Percentiles rank a stretch among this genome's conserved stretches.
phyloP scores from a whole-genome alignment of 2,113 vertebrate genomes.

The Sinocyclocheilus anophthalmus region DNA sequence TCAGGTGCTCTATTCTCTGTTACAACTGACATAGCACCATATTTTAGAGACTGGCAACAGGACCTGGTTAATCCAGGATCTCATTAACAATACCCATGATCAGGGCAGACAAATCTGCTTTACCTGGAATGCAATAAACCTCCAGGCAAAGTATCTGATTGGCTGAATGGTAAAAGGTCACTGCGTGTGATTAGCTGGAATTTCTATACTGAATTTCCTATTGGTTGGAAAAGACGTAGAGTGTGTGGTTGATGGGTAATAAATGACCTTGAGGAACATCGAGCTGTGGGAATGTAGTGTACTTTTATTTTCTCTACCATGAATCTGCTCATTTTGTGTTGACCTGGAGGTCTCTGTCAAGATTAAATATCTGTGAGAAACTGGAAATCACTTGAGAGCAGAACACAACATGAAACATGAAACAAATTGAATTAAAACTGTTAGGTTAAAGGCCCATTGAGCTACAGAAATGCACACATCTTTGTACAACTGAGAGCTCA shows the following conservation, averaged over 20 bases:
- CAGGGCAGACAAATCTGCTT: constrained; percentile 48
- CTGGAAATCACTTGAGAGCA: not conserved
- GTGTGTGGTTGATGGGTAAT: constrained; percentile 17
- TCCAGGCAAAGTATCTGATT: constrained; percentile 22
- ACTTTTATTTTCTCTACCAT: not conserved
- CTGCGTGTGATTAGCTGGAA: constrained; percentile 33
- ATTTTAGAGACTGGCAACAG: constrained; percentile 1
- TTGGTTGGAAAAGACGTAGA: constrained; percentile 35
- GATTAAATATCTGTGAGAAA: not conserved
- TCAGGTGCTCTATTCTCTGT: not conserved
- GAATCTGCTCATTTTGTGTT: not conserved
- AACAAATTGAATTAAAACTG: not conserved
- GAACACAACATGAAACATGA: not conserved
- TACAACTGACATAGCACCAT: not conserved
- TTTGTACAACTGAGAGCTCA: not conserved
- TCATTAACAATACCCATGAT: constrained; percentile 51
- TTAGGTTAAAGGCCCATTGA: not conserved
- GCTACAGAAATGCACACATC: not conserved
- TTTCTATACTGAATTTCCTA: not conserved
- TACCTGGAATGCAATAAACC: constrained; percentile 18
- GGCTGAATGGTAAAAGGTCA: constrained; percentile 31
- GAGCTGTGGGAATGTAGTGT: not conserved
- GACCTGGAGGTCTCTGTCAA: not conserved
- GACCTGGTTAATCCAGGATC: constrained; percentile 51
- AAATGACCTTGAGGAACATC: constrained; percentile 6